phyloP scores from a whole-genome alignment of 2,888 invertebrate genomes.

The Trissolcus japonicus region DNA sequence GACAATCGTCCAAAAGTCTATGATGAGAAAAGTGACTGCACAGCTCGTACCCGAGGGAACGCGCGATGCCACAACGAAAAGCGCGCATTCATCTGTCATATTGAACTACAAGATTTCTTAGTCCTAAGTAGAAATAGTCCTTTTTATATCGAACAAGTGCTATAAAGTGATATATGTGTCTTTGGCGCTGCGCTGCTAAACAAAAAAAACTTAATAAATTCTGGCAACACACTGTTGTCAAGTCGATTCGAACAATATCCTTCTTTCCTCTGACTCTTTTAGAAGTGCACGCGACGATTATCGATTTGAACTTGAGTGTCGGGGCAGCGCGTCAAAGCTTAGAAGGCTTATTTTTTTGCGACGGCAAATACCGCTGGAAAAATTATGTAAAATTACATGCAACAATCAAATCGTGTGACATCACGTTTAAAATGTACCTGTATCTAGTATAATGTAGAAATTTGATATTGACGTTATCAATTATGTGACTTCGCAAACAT shows the following conservation, averaged over 20 bases:
- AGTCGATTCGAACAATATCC: background rate
- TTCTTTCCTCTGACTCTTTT: background rate
- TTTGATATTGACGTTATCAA: no score
- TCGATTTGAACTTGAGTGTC: constrained; percentile 27
- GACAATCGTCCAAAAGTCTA: constrained; percentile 21
- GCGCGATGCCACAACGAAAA: constrained; percentile 4
- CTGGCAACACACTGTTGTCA: background rate
- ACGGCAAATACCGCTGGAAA: constrained; percentile 1
- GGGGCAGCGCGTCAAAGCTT: background rate
- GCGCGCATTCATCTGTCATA: constrained; percentile 33
- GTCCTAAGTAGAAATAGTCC: constrained; percentile 66
- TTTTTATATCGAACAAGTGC: constrained; percentile 64
- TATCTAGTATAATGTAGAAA: background rate
- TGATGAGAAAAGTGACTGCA: constrained; percentile 3
- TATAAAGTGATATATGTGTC: constrained; percentile 42
- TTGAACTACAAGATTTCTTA: constrained; percentile 64
- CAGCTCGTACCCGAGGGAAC: constrained; percentile 4
- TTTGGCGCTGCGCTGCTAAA: constrained; percentile 23
- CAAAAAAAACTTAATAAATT: background rate
- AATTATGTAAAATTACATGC: constrained; percentile 10
- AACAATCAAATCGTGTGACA: constrained; percentile 1
- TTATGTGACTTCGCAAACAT: no score
- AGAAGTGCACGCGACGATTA: constrained; percentile 15
- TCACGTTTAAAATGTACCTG: constrained; percentile 4
- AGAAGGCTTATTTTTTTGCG: background rate